Base-by-base conservation (phyloP, 2,888 invertebrate species). In the Drosophila ustulata region DNA sequence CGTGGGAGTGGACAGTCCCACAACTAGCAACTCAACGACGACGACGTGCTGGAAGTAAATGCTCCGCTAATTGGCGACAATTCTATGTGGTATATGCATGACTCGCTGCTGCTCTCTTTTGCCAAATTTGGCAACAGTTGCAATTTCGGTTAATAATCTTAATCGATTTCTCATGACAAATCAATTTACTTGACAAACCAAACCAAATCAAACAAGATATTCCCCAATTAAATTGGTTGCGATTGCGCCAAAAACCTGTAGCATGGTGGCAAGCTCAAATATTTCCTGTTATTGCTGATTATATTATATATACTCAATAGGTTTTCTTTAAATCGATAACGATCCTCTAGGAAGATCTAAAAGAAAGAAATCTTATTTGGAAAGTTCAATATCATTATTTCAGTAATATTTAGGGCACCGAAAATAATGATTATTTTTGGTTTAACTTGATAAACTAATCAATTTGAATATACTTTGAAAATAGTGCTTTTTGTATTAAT, bases 1-100 rank as follows among this genome's bases (percentile, higher is more conserved):
- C 41, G 47, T 62, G 61, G 64, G 61, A 59, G 58, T 74, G 75
- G 61, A 34, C 62, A 69, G 55, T 45, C 26, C 58, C 30, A 11
- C 37, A 34, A n/a, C 2, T 7, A 9, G 37, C 37, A 32, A 18
- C 25, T 32, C n/a, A 2, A 55, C 13, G 45, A 18, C 13, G 18
- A 18, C 13, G 18, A 25, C 34, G 28, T 34, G 26, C 2, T 52
- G 43, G 32, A 47, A 51, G 26, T 55, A 41, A 56, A n/a, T 32
- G 51, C 41, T 46, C 7, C 11, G n/a, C 11, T 47, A 47, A 57
- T 57, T 57, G 57, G 28, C 57, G 18, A 25, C 18, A 41, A 5
- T 7, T 45, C 5, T 23, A 45, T 28, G 2, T 25, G 8, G 28
- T 13, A n/a, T n/a, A 28, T 13, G 9, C 23, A 37, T 41, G 52